Evolutionary conservation across 2,113 vertebrate species (phyloP).

Genomic region (Halcyon malimbica): DNA sequence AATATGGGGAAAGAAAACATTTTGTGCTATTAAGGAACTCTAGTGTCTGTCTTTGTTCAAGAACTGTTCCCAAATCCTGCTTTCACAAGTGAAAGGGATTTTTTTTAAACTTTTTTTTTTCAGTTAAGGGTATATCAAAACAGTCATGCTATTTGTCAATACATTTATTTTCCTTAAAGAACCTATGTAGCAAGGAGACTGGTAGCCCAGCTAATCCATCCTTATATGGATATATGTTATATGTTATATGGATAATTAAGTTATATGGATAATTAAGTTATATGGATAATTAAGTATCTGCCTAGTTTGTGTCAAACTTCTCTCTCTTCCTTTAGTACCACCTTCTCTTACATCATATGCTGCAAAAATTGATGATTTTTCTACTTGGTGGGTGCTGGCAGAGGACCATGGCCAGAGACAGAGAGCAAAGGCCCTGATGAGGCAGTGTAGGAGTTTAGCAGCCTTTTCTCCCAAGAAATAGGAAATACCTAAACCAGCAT

Average conservation of each 20-base stretch:
- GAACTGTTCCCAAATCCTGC: neutral
- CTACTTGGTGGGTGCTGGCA: neutral
- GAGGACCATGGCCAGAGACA: neutral
- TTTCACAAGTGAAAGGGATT: neutral
- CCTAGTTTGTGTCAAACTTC: neutral
- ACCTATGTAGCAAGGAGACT: neutral
- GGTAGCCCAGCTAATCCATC: neutral
- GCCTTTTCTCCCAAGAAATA: neutral
- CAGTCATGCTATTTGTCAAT: neutral
- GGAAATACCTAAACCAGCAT: neutral
- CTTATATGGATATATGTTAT: neutral
- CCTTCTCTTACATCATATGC: neutral
- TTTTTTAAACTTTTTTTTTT: neutral
- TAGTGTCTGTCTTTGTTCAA: neutral
- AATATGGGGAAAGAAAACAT: neutral
- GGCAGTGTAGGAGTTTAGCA: neutral
- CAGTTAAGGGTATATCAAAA: neutral
- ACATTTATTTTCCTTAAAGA: neutral
- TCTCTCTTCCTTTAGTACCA: neutral
- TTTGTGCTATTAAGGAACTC: neutral
- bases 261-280: neutral
- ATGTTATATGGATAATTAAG: neutral
- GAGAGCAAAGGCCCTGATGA: neutral
- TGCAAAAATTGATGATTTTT: neutral
- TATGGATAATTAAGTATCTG: neutral